These are phyloP conservation scores for Orthonyx spaldingii DNA, from an alignment of 2,113 vertebrate genomes.

Conservation along the genomic window DNA sequence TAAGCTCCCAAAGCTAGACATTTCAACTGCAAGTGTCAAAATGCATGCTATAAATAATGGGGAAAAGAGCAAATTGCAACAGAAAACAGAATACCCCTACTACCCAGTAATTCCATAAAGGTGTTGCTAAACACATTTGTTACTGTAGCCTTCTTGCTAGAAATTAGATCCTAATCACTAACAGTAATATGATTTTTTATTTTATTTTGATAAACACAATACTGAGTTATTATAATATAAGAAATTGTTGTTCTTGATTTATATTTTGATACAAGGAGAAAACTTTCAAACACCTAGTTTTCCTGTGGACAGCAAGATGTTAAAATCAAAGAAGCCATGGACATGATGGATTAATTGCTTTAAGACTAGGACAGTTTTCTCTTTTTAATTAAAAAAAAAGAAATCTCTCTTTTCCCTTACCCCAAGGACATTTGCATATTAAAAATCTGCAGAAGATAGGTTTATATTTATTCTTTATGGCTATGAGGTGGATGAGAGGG, in stretches of 20 bases:
- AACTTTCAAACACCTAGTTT: neutral
- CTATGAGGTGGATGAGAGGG: neutral
- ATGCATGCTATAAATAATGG: neutral
- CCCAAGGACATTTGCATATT: conserved; percentile 11
- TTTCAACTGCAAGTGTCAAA: neutral
- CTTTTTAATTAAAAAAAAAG: neutral
- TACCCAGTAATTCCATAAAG: neutral
- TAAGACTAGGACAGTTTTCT: neutral
- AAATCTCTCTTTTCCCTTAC: neutral
- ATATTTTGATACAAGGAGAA: neutral
- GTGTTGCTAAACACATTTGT: neutral
- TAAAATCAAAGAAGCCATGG: neutral
- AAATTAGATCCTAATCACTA: neutral
- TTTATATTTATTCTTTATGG: conserved; percentile 47
- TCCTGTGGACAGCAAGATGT: neutral
- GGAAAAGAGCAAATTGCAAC: neutral
- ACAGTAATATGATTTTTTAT: neutral
- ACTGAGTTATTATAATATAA: neutral
- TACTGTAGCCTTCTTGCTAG: neutral
- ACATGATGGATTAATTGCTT: neutral
- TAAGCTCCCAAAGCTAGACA: neutral
- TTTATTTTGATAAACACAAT: neutral
- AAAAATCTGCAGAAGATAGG: conserved; percentile 18
- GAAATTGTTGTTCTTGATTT: neutral
- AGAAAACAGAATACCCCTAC: neutral